phyloP scores from a whole-genome alignment of 2,113 vertebrate species.

The Lycaon pictus region DNA sequence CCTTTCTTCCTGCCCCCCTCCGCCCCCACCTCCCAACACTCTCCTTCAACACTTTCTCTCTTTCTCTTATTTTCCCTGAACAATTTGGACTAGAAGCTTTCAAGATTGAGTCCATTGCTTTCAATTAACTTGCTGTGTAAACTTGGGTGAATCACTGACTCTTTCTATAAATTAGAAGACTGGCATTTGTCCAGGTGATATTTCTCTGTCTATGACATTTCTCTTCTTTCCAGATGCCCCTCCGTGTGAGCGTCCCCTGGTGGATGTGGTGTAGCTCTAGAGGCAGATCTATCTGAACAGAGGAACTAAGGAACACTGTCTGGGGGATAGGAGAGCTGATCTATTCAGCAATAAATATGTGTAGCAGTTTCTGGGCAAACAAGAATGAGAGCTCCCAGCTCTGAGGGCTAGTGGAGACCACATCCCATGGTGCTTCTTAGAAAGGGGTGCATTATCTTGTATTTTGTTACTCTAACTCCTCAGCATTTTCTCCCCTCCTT shows the following conservation, averaged over 20 bases:
- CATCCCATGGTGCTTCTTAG: not conserved
- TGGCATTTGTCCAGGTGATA: not conserved
- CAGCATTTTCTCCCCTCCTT: not conserved
- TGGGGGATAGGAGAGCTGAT: not conserved
- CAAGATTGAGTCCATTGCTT: not conserved
- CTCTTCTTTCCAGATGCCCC: not conserved
- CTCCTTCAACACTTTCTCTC: rapidly evolving
- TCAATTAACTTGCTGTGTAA: not conserved
- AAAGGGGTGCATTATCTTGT: not conserved
- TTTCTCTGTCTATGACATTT: not conserved
- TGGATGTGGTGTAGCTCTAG: not conserved
- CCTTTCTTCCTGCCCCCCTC: not conserved
- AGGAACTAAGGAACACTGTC: not conserved
- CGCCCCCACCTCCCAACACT: rapidly evolving
- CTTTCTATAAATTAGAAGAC: not conserved
- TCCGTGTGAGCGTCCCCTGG: not conserved
- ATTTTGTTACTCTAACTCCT: not conserved
- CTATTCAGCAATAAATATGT: not conserved
- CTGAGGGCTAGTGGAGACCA: not conserved
- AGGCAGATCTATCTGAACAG: not conserved
- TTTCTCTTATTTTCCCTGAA: not conserved
- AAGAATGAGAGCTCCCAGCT: rapidly evolving
- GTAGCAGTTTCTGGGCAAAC: not conserved
- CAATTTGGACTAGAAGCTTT: not conserved
- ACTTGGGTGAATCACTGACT: not conserved